Evolutionary conservation across 2,797 vertebrate genomes (phyloP), one percentile per base, ranked within the genome.

Genomic region (Enteromius thamalakanensis): DNA sequence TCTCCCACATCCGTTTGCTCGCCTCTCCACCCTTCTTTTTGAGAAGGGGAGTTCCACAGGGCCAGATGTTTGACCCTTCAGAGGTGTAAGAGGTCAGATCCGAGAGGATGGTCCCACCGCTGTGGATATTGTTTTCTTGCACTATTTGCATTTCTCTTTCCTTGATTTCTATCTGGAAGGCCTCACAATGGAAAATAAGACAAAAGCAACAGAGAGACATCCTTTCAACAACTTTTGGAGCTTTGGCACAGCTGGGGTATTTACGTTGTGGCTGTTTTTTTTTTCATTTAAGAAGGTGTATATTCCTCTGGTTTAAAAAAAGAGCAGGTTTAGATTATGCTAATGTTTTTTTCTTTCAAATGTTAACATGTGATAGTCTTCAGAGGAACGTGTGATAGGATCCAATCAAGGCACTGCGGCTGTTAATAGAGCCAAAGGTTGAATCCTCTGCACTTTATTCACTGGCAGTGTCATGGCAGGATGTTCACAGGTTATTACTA

Each of bases 41-140:
- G 93, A 94, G 94, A 91, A 92, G 92, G 85, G 85, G 81, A 86
- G 85, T 86, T 86, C 81, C 77, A 42, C 90, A 90, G 89, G 92
- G 65, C 86, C 86, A 87, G 86, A 85, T 87, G 86, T 85, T 76
- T 83, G 84, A 85, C 84, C 81, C 76, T 49, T 9, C 40, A 62
- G 81, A 87, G 84, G 86, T 94, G 87, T 76, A 82, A 92, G 92
- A 49, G 88, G 86, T 89, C 78, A 76, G 58, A 69, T 47, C 21
- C n/a, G 51, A 53, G 83, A 88, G 74, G 80, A 83, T 69, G 42
- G 75, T 69, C 62, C 40, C 64, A 42, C 62, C 70, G 17, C 81
- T 85, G 55, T 47, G 49, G 29, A 62, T 80, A 85, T 80, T 87
- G 81, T 88, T 88, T 23, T 62, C 42, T 71, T 65, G 70, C 80